Percentiles rank a stretch among this genome's conserved stretches.
phyloP scores from a whole-genome alignment of 2,113 vertebrate genomes.

The Chlamydotis undulata region DNA sequence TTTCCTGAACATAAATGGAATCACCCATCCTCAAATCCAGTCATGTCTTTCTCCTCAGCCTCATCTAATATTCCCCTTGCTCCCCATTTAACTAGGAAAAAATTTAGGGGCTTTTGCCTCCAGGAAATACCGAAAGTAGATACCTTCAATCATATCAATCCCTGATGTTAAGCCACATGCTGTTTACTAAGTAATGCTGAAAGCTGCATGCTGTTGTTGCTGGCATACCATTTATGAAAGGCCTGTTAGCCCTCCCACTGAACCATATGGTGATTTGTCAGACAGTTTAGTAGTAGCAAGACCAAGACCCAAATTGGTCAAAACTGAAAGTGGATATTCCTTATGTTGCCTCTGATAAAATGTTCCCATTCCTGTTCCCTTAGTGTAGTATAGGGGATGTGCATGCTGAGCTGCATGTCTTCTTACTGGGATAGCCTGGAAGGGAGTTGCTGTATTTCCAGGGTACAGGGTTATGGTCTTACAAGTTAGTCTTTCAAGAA shows the following conservation, averaged over 20 bases:
- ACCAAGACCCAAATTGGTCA: background rate
- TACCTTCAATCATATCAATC: background rate
- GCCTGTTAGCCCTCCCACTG: background rate
- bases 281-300: background rate
- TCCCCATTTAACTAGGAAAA: background rate
- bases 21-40: background rate
- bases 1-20: conserved; percentile 10
- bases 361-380: background rate
- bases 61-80: background rate
- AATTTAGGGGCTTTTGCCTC: background rate
- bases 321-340: background rate
- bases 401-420: background rate
- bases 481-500: background rate
- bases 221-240: conserved; percentile 5
- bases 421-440: background rate
- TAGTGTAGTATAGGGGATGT: background rate
- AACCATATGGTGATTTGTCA: conserved; percentile 14
- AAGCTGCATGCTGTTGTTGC: background rate
- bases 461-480: background rate
- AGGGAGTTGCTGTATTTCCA: background rate
- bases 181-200: background rate
- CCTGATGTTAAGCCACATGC: background rate
- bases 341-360: background rate
- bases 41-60: background rate
- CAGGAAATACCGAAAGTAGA: background rate